Base-by-base conservation (phyloP, 1,140 invertebrate species). In the Micrasema minimum region DNA sequence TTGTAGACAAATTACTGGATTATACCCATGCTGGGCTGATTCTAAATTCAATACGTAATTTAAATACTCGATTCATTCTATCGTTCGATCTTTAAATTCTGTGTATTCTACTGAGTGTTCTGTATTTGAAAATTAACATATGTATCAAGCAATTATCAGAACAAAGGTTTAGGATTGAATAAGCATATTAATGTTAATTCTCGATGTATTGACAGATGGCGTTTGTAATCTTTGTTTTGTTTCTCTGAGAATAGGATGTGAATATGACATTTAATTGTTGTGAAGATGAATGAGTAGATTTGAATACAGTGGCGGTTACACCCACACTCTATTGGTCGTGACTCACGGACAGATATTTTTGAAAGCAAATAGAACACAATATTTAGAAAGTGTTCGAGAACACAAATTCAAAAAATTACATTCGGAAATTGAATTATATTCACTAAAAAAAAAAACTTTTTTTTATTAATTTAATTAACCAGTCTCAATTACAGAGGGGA, bases 241-340 rank as follows among this genome's bases (percentile, higher is more conserved):
- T 59, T 59, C 37, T 18, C 11, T 9, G 16, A 43, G 37, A 38
- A 18, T n/a, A 59, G 55, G 16, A 59, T 38, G 55, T 14, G 31
- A 22, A 18, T n/a, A 16, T 59, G 26, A 59, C 35, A 59, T 59
- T 38, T 59, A 59, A 59, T 59, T 59, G 35, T 59, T 43, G 37
- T 10, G 11, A 14, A 26, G 22, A 31, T 31, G 23, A 22, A 53
- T 26, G 20, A 37, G 11, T 23, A 51, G 48, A 59, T 59, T 41
- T 59, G 55, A 59, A 59, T 59, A 59, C 55, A 41, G 55, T 59
- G 55, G 55, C 35, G 12, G 37, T 7, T 4, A 38, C 55, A 41
- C 35, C 55, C 35, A 59, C 55, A 7, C 23, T 35, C 20, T 18
- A 9, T 12, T 7, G 18, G 31, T 16, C 12, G 5, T 59, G 55